These are phyloP conservation scores for Xylocopa sonorina DNA, from an alignment of 1,140 invertebrate species.

Conservation along the genomic window DNA sequence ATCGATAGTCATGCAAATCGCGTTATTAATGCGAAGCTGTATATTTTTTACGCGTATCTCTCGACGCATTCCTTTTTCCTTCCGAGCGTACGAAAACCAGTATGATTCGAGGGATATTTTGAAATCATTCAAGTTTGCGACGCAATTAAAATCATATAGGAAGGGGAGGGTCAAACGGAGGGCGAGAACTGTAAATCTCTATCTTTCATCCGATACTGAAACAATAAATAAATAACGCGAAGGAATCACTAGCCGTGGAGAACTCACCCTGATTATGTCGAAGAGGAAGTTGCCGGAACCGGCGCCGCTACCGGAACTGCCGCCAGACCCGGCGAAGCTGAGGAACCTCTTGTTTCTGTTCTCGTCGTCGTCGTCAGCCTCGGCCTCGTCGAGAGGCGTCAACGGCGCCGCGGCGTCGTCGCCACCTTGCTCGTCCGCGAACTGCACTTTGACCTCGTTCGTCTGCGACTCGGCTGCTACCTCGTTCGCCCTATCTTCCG, in stretches of 20 bases:
- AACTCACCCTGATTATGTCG: slow-evolving; percentile 92
- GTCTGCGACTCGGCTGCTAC: slow-evolving; percentile 84
- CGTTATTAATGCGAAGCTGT: not conserved
- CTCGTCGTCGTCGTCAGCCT: slow-evolving; percentile 88
- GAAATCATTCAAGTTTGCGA: no score
- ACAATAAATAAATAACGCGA: no score
- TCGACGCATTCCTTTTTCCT: no score
- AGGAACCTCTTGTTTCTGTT: slow-evolving; percentile 91
- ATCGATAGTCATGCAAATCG: not conserved
- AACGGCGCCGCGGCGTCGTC: slow-evolving; percentile 81
- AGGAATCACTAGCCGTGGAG: no score
- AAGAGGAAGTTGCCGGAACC: slow-evolving; percentile 93
- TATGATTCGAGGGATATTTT: no score
- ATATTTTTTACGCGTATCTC: no score
- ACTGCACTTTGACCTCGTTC: slow-evolving; percentile 85
- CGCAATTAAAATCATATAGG: no score
- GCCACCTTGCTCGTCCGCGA: slow-evolving; percentile 83
- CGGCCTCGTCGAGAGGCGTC: slow-evolving; percentile 83
- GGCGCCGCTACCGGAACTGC: slow-evolving; percentile 83
- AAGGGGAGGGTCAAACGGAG: no score
- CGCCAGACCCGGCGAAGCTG: slow-evolving; percentile 81
- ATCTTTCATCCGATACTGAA: slow-evolving; percentile 18
- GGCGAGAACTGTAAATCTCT: not conserved
- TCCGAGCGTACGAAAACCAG: no score
- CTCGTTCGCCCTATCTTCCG: slow-evolving; percentile 79